Percentiles rank a stretch among this genome's conserved stretches.
These are phyloP conservation scores for Drosophila macrospina DNA, from an alignment of 2,888 invertebrate genomes.

Conservation along the genomic window DNA sequence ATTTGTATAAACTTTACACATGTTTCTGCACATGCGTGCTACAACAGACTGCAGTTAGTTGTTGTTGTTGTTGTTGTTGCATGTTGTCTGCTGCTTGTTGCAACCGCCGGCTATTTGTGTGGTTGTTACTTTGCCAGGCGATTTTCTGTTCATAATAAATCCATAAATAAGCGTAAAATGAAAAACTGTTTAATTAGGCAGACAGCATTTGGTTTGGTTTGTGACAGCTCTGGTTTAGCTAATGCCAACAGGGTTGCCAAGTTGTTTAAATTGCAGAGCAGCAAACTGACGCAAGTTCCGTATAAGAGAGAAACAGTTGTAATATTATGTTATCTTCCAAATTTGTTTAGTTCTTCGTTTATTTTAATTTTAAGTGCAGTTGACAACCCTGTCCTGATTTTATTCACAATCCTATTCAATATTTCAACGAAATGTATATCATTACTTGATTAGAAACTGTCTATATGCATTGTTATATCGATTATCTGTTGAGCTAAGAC, in stretches of 20 bases:
- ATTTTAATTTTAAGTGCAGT: no score
- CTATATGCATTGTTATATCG: no score
- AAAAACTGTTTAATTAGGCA: constrained; percentile 41
- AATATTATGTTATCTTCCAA: not conserved
- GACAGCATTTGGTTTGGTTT: constrained; percentile 19
- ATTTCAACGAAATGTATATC: no score
- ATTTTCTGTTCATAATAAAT: constrained; percentile 20
- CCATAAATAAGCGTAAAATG: constrained; percentile 37
- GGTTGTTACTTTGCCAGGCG: not conserved
- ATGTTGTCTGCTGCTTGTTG: not conserved
- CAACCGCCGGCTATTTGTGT: constrained; percentile 33
- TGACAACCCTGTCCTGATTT: no score
- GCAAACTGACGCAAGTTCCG: not conserved
- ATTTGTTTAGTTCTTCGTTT: not conserved
- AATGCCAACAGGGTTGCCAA: constrained; percentile 12
- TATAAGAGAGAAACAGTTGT: not conserved
- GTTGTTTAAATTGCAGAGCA: not conserved
- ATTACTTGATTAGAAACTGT: no score
- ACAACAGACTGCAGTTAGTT: constrained; percentile 20
- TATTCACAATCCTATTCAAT: no score
- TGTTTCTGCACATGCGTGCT: constrained; percentile 53
- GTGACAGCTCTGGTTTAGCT: constrained; percentile 7
- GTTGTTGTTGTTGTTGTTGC: no score
- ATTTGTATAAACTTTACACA: constrained; percentile 48
- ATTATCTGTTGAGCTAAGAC: no score